Evolutionary conservation across 2,888 invertebrate genomes (phyloP), one percentile per base, ranked within the genome.

Genomic region (Macrophya alboannulata): DNA sequence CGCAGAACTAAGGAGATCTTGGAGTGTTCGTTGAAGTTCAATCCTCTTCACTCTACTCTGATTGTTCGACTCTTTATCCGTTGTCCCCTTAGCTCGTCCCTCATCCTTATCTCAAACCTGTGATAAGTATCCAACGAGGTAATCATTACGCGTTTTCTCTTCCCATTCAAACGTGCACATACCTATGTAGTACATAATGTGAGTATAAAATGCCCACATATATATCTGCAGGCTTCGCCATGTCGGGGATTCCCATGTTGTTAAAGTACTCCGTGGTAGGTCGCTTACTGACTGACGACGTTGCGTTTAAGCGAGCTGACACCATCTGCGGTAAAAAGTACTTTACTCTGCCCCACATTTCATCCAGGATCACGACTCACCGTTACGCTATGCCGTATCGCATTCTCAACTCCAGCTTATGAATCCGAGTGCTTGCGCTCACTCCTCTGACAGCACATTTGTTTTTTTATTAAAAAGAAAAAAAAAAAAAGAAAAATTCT

Each of bases 281-380:
- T 62, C 81, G 37, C 81, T 43, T 40, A 62, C 81, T 81, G 81
- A 81, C 59, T 81, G 81, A 81, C 81, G 81, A 81, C 59, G 21
- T 62, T 81, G 43, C 81, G 81, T 81, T 81, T 81, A 81, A 62
- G 81, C 59, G 40, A 59, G 37, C 21, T 43, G 59, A 81, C 81
- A 40, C 59, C 81, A 62, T 81, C 81, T 81, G 81, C 43, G 59
- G 59, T 51, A 81, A 79, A 77, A 81, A 81, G 81, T 62, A 81
- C 59, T 81, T 62, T 81, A 81, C 51, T 81, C 81, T 62, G 81
- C n/a, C 62, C 43, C 81, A 81, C 81, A 81, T 81, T 62, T 81
- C 81, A 81, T 59, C 81, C 81, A 21, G 81, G 81, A 81, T 81
- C 81, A 62, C 81, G 62, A 62, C 43, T 6, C 81, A 81, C 59